Evolutionary conservation across 2,797 vertebrate genomes (phyloP).

Genomic region (Diplodus puntazzo): DNA sequence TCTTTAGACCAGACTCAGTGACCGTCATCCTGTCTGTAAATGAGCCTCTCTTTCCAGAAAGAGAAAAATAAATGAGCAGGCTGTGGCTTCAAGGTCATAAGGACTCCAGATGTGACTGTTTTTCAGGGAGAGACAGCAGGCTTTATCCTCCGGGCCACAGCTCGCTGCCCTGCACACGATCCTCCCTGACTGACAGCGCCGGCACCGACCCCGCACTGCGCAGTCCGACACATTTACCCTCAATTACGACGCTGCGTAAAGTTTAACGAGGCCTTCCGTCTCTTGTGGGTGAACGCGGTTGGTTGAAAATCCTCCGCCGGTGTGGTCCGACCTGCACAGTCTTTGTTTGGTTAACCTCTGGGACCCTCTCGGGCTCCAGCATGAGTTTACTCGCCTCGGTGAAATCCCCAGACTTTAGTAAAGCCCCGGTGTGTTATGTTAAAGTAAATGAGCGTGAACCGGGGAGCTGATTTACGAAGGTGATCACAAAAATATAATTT

Average conservation of each 20-base stretch:
- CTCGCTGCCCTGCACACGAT: conserved; percentile 43
- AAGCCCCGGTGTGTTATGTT: conserved; percentile 69
- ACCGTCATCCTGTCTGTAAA: conserved; percentile 32
- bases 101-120: conserved; percentile 82
- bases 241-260: conserved; percentile 85
- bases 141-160: conserved; percentile 62
- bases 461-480: conserved; percentile 26
- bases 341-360: conserved; percentile 96
- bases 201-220: conserved; percentile 24
- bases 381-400: conserved; percentile 71
- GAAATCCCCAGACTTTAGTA: conserved; percentile 76
- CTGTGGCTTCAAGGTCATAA: conserved; percentile 71
- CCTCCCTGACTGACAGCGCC: conserved; percentile 79
- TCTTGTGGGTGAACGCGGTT: conserved; percentile 83
- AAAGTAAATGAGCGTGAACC: conserved; percentile 63
- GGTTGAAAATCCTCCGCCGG: conserved; percentile 88
- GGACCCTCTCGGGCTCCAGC: conserved; percentile 89
- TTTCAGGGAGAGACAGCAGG: conserved; percentile 61
- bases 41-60: conserved; percentile 59
- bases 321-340: conserved; percentile 93
- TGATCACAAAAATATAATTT: conserved; percentile 29
- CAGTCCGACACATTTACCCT: conserved; percentile 68
- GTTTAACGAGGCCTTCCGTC: conserved; percentile 88
- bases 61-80: conserved; percentile 54
- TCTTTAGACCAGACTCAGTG: conserved; percentile 16